phyloP scores from a whole-genome alignment of 1,140 invertebrate genomes.

The Bemisia tabaci region DNA sequence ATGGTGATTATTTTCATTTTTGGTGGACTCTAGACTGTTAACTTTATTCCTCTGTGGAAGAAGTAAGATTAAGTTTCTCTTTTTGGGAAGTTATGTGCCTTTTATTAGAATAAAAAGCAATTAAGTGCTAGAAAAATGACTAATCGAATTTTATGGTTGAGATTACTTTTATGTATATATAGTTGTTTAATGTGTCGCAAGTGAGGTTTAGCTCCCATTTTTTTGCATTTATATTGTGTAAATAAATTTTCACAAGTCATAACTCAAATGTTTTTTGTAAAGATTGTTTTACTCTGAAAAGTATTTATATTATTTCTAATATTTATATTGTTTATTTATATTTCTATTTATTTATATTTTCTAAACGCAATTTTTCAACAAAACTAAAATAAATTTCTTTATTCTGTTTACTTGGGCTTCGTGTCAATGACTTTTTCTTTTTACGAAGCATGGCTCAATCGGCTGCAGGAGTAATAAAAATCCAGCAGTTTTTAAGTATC shows the following conservation, averaged over 20 bases:
- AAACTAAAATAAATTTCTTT: neutral
- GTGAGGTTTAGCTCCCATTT: neutral
- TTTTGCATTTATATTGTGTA: conserved; percentile 1
- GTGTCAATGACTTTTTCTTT: neutral
- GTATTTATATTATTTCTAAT: neutral
- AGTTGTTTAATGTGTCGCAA: too few relatives aligned
- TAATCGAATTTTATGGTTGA: too few relatives aligned
- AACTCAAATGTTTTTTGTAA: conserved; percentile 3
- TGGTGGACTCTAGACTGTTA: too few relatives aligned
- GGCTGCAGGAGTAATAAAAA: too few relatives aligned
- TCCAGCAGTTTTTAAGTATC: too few relatives aligned
- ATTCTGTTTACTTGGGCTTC: neutral
- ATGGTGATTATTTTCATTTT: too few relatives aligned
- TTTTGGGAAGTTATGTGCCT: too few relatives aligned
- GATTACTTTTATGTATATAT: too few relatives aligned
- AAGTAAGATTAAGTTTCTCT: too few relatives aligned
- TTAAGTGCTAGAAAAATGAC: too few relatives aligned
- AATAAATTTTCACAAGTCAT: conserved; percentile 1
- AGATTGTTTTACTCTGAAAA: neutral
- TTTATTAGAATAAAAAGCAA: too few relatives aligned
- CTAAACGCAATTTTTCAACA: neutral
- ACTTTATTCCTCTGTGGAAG: too few relatives aligned
- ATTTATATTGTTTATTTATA: neutral
- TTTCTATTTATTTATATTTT: conserved; percentile 1
- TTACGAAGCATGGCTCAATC: neutral